Percentiles rank a stretch among this genome's conserved stretches.
Conservation (phyloP, 2,113 vertebrate species). For the Rhineura floridana region DNA sequence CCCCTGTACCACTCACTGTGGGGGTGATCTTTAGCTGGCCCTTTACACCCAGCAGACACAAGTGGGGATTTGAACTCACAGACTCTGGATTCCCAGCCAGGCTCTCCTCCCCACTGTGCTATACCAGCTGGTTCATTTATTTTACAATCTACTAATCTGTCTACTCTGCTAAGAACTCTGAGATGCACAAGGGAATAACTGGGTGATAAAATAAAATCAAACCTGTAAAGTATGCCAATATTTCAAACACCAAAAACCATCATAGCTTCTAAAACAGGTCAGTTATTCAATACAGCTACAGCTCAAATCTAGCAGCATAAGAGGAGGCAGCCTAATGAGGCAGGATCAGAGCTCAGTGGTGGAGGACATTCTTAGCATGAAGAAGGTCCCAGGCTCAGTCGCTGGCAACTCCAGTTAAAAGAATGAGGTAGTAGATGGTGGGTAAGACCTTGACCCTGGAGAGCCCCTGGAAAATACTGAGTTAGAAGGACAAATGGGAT, state of each 20-base stretch:
- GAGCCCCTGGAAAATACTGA: background rate
- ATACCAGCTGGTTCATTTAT: too few relatives aligned
- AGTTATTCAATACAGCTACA: background rate
- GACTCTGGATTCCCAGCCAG: too few relatives aligned
- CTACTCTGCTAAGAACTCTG: background rate
- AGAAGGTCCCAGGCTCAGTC: background rate
- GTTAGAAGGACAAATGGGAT: background rate
- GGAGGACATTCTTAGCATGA: too few relatives aligned
- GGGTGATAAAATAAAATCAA: background rate
- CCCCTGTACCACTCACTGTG: too few relatives aligned
- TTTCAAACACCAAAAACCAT: background rate
- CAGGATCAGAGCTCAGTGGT: background rate
- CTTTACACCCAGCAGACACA: too few relatives aligned
- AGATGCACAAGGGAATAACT: background rate
- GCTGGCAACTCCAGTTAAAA: too few relatives aligned
- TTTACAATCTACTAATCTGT: background rate
- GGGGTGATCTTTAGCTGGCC: too few relatives aligned
- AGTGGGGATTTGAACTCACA: too few relatives aligned
- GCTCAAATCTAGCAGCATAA: background rate
- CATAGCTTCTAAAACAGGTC: background rate
- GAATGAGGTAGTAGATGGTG: background rate
- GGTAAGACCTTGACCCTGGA: background rate
- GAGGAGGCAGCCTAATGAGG: too few relatives aligned
- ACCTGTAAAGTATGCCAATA: background rate
- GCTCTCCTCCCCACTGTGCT: too few relatives aligned